These are phyloP conservation scores for Cynopterus brachyotis DNA, from an alignment of 2,113 vertebrate genomes.

Conservation along the genomic window DNA sequence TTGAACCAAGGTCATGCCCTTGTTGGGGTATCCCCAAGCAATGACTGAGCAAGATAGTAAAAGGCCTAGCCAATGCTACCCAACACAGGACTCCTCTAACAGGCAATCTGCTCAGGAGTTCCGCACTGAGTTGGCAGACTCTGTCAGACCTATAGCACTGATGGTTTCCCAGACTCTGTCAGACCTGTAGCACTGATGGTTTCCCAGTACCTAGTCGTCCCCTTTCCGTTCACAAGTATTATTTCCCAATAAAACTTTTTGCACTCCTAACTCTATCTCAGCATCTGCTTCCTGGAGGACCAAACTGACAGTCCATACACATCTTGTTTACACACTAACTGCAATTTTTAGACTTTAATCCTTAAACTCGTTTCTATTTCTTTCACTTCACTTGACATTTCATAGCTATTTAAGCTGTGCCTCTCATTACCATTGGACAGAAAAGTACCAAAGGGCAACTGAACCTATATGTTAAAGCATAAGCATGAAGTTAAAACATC, in stretches of 20 bases:
- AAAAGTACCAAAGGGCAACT: neutral
- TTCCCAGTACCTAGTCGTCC: neutral
- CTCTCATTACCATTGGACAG: neutral
- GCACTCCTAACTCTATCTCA: neutral
- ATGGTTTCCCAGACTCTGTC: neutral
- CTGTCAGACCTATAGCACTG: too few relatives aligned
- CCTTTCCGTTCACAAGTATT: neutral
- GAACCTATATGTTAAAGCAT: neutral
- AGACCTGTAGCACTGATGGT: neutral
- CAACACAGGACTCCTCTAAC: neutral
- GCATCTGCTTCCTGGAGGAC: neutral
- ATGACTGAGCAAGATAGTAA: neutral
- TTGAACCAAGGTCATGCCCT: neutral
- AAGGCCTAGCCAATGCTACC: neutral
- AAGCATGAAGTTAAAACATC: neutral
- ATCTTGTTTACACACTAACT: neutral
- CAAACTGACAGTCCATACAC: neutral
- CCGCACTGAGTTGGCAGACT: neutral
- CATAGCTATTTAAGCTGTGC: neutral
- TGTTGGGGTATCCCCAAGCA: neutral
- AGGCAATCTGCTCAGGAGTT: neutral
- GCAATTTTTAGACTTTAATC: constrained; percentile 11
- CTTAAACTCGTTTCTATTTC: neutral
- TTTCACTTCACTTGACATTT: neutral
- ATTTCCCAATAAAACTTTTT: neutral